Percentiles rank a stretch among this genome's conserved stretches.
Evolutionary conservation across 53 echinoderm and acorn worm genomes (phyloP).

Genomic region (Holothuria scabra): DNA sequence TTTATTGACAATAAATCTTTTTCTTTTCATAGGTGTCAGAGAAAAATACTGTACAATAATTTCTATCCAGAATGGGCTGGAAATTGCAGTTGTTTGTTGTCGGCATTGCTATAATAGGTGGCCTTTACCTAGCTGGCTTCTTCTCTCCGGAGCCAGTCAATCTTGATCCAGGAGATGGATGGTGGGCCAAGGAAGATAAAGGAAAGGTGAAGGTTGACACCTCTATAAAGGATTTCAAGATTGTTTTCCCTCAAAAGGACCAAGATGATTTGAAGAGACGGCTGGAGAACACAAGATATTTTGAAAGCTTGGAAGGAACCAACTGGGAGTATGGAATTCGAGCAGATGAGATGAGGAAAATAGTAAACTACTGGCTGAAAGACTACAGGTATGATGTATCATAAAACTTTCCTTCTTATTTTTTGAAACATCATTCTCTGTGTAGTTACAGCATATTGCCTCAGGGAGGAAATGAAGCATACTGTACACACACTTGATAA

Average conservation of each 20-base stretch:
- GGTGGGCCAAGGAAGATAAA: constrained; percentile 75
- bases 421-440: too few relatives aligned
- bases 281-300: constrained; percentile 56
- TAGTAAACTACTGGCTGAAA: constrained; percentile 65
- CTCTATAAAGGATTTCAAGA: constrained; percentile 54
- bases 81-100: constrained; percentile 27
- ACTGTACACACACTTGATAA: too few relatives aligned
- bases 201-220: constrained; percentile 53
- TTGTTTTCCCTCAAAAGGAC: constrained; percentile 39
- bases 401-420: too few relatives aligned
- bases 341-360: constrained; percentile 66
- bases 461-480: too few relatives aligned
- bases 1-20: too few relatives aligned
- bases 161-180: constrained; percentile 70
- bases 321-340: constrained; percentile 66
- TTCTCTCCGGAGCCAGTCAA: constrained; percentile 50
- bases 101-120: constrained; percentile 6
- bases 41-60: too few relatives aligned
- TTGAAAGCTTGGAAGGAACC: constrained; percentile 67
- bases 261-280: constrained; percentile 58
- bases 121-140: constrained; percentile 58
- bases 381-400: constrained; percentile 54
- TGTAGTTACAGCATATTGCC: too few relatives aligned
- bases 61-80: constrained; percentile 5
- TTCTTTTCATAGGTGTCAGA: too few relatives aligned